Base-by-base conservation (phyloP, 2,888 invertebrate species). In the Hedychridium roseum region DNA sequence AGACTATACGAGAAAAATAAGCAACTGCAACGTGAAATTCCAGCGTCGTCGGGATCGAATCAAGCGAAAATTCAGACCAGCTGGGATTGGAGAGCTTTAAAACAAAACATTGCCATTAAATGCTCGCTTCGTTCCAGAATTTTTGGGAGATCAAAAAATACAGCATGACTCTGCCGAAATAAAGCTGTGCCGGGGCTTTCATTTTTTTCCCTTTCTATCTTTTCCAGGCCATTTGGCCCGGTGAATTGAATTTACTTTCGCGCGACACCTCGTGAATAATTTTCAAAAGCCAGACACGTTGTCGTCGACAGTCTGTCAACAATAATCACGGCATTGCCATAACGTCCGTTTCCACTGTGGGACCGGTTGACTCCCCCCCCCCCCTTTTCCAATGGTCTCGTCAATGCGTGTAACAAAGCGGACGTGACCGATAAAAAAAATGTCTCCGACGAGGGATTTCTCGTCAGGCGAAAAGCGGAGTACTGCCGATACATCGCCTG, bases 321-420 rank as follows among this genome's bases (percentile, higher is more conserved):
- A 58, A 53, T 63, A 62, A 61, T 59, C 50, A 51, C 44, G 51
- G 44, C 50, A 49, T 60, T 57, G 57, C 50, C 54, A n/a, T n/a
- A n/a, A n/a, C n/a, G n/a, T n/a, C n/a, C n/a, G n/a, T n/a, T n/a
- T n/a, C n/a, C n/a, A n/a, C n/a, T n/a, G n/a, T n/a, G n/a, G n/a
- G n/a, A n/a, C n/a, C n/a, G 41, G 46, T 40, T n/a, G 37, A 21
- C 30, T 41, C 18, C 14, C 27, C 23, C 23, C 31, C 37, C 38
- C 39, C 42, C n/a, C n/a, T n/a, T 37, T 17, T 31, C 37, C 37
- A 49, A 39, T 43, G 45, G 38, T 14, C 11, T 18, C 14, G 14
- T 21, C 15, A 31, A 47, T 43, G 3, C 12, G 15, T 31, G 11
- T 18, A n/a, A 42, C 23, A 39, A 21, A 21, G 15, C 1, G 2